phyloP scores from a whole-genome alignment of 2,797 vertebrate species.

The Parotocinclus haroldoi region DNA sequence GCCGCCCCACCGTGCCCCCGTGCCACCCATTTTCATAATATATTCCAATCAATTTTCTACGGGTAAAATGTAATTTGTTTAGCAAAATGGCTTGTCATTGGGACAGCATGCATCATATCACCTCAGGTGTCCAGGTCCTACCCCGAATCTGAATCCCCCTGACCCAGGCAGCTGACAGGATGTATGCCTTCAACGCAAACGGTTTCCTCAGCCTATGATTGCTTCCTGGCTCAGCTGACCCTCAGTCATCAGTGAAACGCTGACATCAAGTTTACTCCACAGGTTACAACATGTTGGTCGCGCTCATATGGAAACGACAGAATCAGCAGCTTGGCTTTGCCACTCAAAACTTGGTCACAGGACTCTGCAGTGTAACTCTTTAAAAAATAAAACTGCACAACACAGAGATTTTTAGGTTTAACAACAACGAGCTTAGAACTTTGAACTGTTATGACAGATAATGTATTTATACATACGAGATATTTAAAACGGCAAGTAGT shows the following conservation, averaged over 20 bases:
- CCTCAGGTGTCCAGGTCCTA: neutral
- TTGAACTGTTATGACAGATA: no score
- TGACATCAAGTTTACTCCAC: slow-evolving; percentile 30
- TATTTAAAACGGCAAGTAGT: no score
- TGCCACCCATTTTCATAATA: no score
- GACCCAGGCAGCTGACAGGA: slow-evolving; percentile 9
- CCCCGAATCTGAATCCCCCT: neutral
- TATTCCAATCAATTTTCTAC: no score
- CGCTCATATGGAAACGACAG: neutral
- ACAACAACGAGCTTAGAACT: neutral
- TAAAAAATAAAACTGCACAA: slow-evolving; percentile 10
- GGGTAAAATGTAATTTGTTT: no score
- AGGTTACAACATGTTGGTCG: slow-evolving; percentile 23
- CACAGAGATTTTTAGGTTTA: neutral
- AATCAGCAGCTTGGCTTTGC: slow-evolving; percentile 29
- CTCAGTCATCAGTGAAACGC: slow-evolving; percentile 18
- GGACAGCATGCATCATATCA: neutral
- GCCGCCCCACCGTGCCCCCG: no score
- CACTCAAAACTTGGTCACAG: slow-evolving; percentile 16
- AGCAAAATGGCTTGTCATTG: neutral
- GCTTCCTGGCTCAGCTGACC: slow-evolving; percentile 39
- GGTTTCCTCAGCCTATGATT: neutral
- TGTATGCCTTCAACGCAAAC: neutral
- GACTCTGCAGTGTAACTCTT: neutral
- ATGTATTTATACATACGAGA: no score